Conservation (phyloP, 2,113 vertebrate species). For the Hyaena hyaena region DNA sequence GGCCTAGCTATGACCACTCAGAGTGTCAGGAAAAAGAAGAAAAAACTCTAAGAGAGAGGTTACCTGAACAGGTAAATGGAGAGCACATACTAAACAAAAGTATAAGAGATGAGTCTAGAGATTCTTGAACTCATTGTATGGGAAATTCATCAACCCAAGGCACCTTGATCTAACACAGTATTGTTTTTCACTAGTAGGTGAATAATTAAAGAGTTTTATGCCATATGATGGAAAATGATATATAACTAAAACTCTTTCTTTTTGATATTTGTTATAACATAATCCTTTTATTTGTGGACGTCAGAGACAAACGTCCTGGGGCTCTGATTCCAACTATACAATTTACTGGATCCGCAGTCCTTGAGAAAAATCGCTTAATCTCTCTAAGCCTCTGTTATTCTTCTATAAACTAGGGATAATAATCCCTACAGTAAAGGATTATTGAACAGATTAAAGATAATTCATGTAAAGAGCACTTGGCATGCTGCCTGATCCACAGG, state of each 20-base stretch:
- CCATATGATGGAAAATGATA: background rate
- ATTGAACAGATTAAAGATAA: background rate
- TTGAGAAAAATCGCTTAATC: background rate
- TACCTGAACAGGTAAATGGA: background rate
- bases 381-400: background rate
- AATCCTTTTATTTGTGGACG: background rate
- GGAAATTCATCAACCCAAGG: background rate
- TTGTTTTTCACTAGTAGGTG: background rate
- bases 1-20: accelerated
- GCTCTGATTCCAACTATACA: background rate
- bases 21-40: background rate
- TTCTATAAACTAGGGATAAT: background rate
- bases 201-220: background rate
- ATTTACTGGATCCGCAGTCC: background rate
- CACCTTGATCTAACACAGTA: background rate
- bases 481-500: background rate
- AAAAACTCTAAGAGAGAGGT: background rate
- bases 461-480: background rate
- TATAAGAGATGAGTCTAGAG: background rate
- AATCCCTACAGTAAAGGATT: background rate
- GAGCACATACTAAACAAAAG: background rate
- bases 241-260: background rate
- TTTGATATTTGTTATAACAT: background rate
- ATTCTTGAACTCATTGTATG: background rate
- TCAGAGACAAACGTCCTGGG: background rate